These are phyloP conservation scores for Cistogaster globosa DNA, from an alignment of 2,888 invertebrate genomes.

Conservation along the genomic window DNA sequence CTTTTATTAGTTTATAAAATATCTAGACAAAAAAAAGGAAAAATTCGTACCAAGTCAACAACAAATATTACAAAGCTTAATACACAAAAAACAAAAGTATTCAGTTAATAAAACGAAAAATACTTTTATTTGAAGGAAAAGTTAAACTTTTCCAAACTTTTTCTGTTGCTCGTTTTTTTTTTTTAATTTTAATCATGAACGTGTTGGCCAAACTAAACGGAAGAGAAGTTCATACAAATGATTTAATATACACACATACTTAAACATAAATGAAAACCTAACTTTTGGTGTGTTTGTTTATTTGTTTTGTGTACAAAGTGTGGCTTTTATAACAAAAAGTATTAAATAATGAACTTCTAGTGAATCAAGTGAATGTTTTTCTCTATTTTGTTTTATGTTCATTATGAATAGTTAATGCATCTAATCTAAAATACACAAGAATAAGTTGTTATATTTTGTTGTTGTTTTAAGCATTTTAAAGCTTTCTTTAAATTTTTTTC, in stretches of 20 bases:
- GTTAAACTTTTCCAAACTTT: constrained; percentile 64
- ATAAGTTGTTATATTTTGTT: neutral
- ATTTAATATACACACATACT: neutral
- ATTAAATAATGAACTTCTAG: constrained; percentile 64
- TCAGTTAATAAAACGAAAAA: constrained; percentile 19
- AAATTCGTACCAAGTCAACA: constrained; percentile 5
- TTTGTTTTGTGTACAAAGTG: constrained; percentile 20
- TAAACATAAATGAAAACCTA: neutral
- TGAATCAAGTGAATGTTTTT: neutral
- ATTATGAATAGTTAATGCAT: constrained; percentile 66
- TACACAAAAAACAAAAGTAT: constrained; percentile 20
- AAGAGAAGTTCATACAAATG: constrained; percentile 37
- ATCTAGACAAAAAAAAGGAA: constrained; percentile 33
- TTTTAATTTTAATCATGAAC: constrained; percentile 40
- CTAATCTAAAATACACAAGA: constrained; percentile 32
- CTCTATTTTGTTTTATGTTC: constrained; percentile 33
- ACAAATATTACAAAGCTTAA: constrained; percentile 62
- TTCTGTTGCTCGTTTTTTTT: constrained; percentile 12
- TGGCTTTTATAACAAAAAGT: constrained; percentile 53
- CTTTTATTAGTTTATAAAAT: constrained; percentile 69
- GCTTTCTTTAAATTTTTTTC: neutral
- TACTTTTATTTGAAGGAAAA: constrained; percentile 40
- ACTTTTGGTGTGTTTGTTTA: neutral
- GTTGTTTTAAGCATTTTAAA: constrained; percentile 12
- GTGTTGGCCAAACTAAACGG: constrained; percentile 61